Conservation (phyloP, 2,113 vertebrate genomes). For the Mungos mungo region DNA sequence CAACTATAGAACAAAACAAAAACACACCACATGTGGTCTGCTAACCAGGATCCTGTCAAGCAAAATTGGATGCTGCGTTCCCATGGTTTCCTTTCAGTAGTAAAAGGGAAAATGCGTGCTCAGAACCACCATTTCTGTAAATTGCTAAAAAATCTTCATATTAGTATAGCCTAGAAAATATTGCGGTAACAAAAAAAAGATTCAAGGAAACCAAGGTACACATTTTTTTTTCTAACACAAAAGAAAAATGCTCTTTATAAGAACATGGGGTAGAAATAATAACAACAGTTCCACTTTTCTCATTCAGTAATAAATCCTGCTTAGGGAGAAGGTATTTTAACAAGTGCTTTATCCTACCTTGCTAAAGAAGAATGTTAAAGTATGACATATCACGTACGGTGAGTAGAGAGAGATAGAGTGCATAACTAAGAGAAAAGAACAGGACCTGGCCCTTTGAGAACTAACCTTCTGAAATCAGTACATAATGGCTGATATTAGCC, state of each 20-base stretch:
- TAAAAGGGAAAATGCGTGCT: constrained; percentile 47
- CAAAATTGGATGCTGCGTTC: constrained; percentile 58
- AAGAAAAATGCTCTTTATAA: constrained; percentile 44
- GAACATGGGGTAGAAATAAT: constrained; percentile 35
- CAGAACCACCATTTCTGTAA: constrained; percentile 58
- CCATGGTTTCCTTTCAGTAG: constrained; percentile 62
- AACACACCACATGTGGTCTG: constrained; percentile 64
- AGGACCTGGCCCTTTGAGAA: neutral
- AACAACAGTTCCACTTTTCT: constrained; percentile 32
- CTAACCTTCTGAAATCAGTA: constrained; percentile 25
- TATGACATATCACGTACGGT: neutral
- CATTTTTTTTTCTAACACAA: neutral
- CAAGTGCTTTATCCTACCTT: neutral
- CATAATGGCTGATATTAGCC: neutral
- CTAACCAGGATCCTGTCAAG: constrained; percentile 62
- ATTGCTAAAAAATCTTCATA: constrained; percentile 60
- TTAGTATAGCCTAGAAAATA: constrained; percentile 55
- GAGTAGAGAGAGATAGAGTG: neutral
- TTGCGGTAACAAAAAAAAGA: neutral
- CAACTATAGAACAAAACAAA: constrained; percentile 71
- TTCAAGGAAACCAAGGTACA: constrained; percentile 37
- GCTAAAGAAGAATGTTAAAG: constrained; percentile 30
- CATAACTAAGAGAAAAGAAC: neutral
- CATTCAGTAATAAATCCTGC: constrained; percentile 30
- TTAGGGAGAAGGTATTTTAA: constrained; percentile 34